Conservation (phyloP, 2,797 vertebrate genomes). For the Rhodeus uyekii region DNA sequence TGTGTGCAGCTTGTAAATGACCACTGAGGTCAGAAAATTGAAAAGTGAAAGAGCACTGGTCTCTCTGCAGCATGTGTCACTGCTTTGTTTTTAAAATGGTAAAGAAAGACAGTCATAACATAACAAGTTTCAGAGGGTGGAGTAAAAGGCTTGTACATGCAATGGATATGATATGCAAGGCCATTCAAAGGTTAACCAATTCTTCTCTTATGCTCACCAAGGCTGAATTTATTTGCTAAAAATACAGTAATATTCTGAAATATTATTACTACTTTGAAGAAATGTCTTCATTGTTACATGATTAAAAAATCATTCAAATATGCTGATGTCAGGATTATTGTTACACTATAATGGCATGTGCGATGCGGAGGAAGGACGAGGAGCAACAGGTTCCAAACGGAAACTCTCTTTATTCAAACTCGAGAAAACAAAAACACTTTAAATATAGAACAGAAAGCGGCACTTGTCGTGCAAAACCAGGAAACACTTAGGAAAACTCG, state of each 20-base stretch:
- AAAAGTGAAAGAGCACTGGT: neutral
- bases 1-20: slow-evolving; percentile 27
- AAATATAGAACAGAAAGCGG: too few species aligned
- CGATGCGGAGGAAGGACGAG: too few species aligned
- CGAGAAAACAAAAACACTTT: too few species aligned
- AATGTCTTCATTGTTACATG: too few species aligned
- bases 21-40: slow-evolving; percentile 24
- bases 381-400: too few species aligned
- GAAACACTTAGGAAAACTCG: too few species aligned
- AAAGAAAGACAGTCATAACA: neutral
- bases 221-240: neutral
- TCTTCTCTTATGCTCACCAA: neutral
- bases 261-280: neutral
- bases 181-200: neutral
- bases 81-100: neutral
- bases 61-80: neutral
- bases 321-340: too few species aligned
- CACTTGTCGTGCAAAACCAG: too few species aligned
- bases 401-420: too few species aligned
- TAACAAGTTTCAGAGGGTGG: neutral
- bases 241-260: neutral
- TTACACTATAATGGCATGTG: too few species aligned
- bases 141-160: neutral
- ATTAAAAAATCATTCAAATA: too few species aligned
- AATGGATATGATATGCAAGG: neutral